Base-by-base conservation (phyloP, 1,140 invertebrate species). In the Drosophila arawakana region DNA sequence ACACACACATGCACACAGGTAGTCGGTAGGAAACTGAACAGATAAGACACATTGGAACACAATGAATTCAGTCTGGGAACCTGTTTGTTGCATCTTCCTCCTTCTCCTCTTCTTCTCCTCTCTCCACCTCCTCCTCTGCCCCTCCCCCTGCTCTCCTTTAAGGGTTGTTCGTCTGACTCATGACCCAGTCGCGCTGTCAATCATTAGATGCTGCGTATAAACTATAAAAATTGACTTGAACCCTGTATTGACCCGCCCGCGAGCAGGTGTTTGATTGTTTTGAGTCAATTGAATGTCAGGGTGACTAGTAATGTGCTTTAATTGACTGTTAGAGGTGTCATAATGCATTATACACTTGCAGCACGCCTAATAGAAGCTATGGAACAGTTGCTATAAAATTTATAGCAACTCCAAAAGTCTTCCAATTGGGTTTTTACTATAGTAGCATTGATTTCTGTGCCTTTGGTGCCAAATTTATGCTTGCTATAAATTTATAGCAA, bases 21-120 rank as follows among this genome's bases (percentile, higher is more conserved):
- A 70, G 58, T 50, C 67, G 54, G 63, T 30, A 60, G 70, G 70
- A 73, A 74, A 54, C 73, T 67, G 81, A 65, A 69, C 65, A 78
- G 78, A 84, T 85, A 84, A 84, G 52, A 68, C 57, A 55, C 41
- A 58, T 46, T 68, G 44, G 49, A 6, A 46, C 18, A 69, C 34
- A 47, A 68, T 58, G 69, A 57, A 67, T 58, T 72, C 25, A 30
- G 25, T 30, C 25, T 30, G 52, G 63, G 72, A 79, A 80, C 73
- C 76, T 76, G 76, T 78, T 78, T 78, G 73, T 59, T 75, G 73
- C 54, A 74, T 74, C 70, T 66, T 74, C 30, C 30, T 50, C 9
- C 37, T 44, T 60, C 8, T n/a, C 30, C 25, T 37, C 46, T 8
- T 35, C 13, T 62, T 15, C 21, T 34, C 3, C 30, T 34, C 35